A percentile compares a stretch with the other conserved stretches of the same genome.
phyloP scores from a whole-genome alignment of 2,888 invertebrate genomes.

The Cybosia mesomella region DNA sequence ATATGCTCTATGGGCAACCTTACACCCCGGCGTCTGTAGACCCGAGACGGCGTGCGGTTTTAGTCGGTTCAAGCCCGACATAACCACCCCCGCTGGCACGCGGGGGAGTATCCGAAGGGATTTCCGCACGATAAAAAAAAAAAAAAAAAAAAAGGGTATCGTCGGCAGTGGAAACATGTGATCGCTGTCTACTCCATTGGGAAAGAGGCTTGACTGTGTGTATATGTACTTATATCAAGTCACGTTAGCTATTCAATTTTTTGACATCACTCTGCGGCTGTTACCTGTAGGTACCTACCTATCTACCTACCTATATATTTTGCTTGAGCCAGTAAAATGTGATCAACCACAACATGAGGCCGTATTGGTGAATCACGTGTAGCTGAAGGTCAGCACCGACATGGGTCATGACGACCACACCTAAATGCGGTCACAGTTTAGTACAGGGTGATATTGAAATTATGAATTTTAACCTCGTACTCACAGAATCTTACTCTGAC shows the following conservation, averaged over 20 bases:
- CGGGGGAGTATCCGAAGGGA: too few relatives aligned
- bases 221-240: too few relatives aligned
- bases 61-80: too few relatives aligned
- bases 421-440: constrained; percentile 39
- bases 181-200: background rate
- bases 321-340: constrained; percentile 7
- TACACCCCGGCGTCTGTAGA: too few relatives aligned
- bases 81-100: too few relatives aligned
- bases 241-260: background rate
- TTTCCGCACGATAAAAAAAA: too few relatives aligned
- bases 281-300: background rate
- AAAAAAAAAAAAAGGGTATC: too few relatives aligned
- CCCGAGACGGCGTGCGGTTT: too few relatives aligned
- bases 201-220: background rate
- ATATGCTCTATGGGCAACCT: too few relatives aligned
- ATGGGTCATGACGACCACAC: constrained; percentile 56
- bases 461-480: background rate
- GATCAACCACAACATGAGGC: constrained; percentile 6
- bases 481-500: background rate
- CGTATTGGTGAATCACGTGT: constrained; percentile 10
- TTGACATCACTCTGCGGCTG: background rate
- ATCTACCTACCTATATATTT: too few relatives aligned
- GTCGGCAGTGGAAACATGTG: too few relatives aligned
- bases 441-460: constrained; percentile 35
- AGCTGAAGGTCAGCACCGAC: constrained; percentile 51